These are phyloP conservation scores for Mergus octosetaceus DNA, from an alignment of 2,797 vertebrate genomes.

Conservation along the genomic window DNA sequence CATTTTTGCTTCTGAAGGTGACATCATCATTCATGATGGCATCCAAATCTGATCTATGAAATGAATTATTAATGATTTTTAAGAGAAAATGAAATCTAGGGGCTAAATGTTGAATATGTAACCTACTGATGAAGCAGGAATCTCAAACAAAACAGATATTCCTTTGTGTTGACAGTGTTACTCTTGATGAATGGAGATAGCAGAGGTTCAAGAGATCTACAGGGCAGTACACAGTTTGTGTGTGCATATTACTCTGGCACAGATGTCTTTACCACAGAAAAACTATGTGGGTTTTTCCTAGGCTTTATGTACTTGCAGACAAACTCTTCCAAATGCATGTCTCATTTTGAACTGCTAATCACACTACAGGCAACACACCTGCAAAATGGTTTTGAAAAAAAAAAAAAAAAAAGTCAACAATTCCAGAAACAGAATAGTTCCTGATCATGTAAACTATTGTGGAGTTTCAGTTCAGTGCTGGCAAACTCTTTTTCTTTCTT, in stretches of 20 bases:
- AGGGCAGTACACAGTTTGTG: neutral
- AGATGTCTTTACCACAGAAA: neutral
- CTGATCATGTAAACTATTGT: neutral
- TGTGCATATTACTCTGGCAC: neutral
- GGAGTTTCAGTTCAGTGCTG: neutral
- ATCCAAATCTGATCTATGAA: constrained; percentile 27
- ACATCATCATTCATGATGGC: constrained; percentile 28
- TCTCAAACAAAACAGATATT: neutral
- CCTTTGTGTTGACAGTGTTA: neutral
- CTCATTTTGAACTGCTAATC: neutral
- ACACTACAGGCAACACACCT: neutral
- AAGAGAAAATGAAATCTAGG: neutral
- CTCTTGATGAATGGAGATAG: neutral
- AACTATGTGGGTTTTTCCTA: neutral
- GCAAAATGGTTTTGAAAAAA: neutral
- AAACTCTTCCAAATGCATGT: fast-evolving
- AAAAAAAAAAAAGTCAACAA: neutral
- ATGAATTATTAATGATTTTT: constrained; percentile 62
- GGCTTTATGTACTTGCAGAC: neutral
- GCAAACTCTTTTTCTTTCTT: neutral
- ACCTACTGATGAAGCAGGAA: neutral
- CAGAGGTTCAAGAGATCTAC: neutral
- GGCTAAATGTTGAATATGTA: neutral
- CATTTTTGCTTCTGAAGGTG: constrained; percentile 19
- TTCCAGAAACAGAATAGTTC: neutral